Evolutionary conservation across 2,797 vertebrate genomes (phyloP).

Genomic region (Anolis apletophallus): DNA sequence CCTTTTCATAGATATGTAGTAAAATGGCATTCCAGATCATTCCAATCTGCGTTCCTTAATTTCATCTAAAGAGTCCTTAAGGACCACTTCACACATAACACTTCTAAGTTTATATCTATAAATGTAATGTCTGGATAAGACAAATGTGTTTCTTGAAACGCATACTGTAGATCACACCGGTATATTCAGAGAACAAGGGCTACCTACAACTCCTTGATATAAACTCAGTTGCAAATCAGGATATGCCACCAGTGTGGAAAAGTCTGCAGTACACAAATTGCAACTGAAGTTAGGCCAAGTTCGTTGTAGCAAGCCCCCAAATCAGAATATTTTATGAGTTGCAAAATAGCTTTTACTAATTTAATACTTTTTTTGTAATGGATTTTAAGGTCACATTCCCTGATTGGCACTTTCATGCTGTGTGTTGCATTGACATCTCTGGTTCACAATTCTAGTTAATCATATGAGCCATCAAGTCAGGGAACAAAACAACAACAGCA

Average conservation of each 20-base stretch:
- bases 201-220: neutral
- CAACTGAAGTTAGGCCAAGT: neutral
- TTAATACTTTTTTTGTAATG: conserved; percentile 63
- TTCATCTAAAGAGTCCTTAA: neutral
- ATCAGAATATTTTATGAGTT: neutral
- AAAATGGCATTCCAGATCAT: no score
- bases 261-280: neutral
- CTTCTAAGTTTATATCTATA: neutral
- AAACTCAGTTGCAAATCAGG: neutral
- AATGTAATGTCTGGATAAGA: neutral
- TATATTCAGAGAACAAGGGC: neutral
- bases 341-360: conserved; percentile 29
- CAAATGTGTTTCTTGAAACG: neutral
- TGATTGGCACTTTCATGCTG: conserved; percentile 68
- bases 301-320: neutral
- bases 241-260: neutral
- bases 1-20: neutral
- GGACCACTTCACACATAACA: neutral
- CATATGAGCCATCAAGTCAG: conserved; percentile 62
- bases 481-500: conserved; percentile 54
- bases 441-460: conserved; percentile 59
- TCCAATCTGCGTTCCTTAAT: neutral
- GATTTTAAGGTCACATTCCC: conserved; percentile 69
- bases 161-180: neutral
- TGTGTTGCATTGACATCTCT: conserved; percentile 57